Percentiles rank a stretch among this genome's conserved stretches.
These are phyloP conservation scores for Clinocottus analis DNA, from an alignment of 2,113 vertebrate species.

Conservation along the genomic window DNA sequence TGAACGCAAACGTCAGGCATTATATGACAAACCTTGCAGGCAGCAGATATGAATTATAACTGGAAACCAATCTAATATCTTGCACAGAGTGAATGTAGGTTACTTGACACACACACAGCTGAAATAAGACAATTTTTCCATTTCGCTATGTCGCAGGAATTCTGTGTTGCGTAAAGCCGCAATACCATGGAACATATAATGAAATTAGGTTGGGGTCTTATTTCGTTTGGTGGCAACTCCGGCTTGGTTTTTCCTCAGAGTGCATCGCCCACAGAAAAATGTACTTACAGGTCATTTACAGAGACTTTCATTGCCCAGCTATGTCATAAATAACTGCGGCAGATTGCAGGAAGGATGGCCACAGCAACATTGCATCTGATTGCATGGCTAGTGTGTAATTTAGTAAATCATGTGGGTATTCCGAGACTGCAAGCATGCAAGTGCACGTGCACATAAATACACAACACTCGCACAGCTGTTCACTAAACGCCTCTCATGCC, in stretches of 20 bases:
- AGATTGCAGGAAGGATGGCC: constrained; percentile 28
- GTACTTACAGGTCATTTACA: constrained; percentile 33
- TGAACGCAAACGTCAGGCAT: constrained; percentile 16
- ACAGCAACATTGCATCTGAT: constrained; percentile 44
- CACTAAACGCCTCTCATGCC: constrained; percentile 56
- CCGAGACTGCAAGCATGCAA: constrained; percentile 47
- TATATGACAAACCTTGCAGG: constrained; percentile 51
- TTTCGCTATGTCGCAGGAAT: constrained; percentile 71
- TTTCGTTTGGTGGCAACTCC: constrained; percentile 64
- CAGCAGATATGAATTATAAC: constrained; percentile 40
- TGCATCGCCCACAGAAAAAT: constrained; percentile 43
- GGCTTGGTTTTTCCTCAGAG: constrained; percentile 40
- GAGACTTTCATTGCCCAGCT: constrained; percentile 26
- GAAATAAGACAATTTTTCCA: constrained; percentile 75
- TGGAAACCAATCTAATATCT: constrained; percentile 59
- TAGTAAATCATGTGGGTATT: constrained; percentile 58
- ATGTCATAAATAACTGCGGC: constrained; percentile 23
- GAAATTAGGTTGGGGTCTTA: constrained; percentile 66
- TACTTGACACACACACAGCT: constrained; percentile 48
- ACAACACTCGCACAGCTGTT: constrained; percentile 74
- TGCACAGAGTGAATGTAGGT: constrained; percentile 62
- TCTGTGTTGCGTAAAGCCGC: constrained; percentile 71
- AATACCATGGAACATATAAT: constrained; percentile 69
- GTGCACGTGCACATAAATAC: constrained; percentile 38
- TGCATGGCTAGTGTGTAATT: constrained; percentile 59